phyloP scores from a whole-genome alignment of 1,140 invertebrate genomes.

The Orussus abietinus region DNA sequence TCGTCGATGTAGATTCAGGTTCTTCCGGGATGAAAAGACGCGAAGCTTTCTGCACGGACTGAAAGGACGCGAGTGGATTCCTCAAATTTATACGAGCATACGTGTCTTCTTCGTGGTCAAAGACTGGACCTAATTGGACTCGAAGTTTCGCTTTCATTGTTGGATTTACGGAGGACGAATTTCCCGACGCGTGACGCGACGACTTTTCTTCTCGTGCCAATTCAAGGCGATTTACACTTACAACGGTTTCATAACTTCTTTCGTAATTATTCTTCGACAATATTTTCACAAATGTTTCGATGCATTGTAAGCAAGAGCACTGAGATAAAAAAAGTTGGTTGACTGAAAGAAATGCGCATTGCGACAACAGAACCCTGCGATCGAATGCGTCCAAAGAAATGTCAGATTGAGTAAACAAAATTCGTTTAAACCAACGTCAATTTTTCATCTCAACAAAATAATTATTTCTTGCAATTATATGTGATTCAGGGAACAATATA shows the following conservation, averaged over 20 bases:
- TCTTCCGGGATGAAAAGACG: too few species aligned
- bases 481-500: too few species aligned
- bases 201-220: conserved; percentile 25
- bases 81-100: conserved; percentile 46
- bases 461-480: too few species aligned
- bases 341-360: too few species aligned
- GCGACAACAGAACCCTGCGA: too few species aligned
- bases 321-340: conserved; percentile 9
- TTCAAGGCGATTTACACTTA: background rate
- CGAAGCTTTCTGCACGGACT: background rate
- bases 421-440: too few species aligned
- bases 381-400: too few species aligned
- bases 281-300: background rate
- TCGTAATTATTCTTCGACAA: conserved; percentile 7
- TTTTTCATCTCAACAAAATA: too few species aligned
- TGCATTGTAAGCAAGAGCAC: background rate
- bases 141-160: conserved; percentile 50
- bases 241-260: background rate
- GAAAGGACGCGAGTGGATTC: conserved; percentile 8
- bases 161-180: conserved; percentile 37
- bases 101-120: too few species aligned
- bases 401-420: too few species aligned
- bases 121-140: conserved; percentile 44
- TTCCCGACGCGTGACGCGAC: conserved; percentile 39
- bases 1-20: too few species aligned